Evolutionary conservation across 2,888 invertebrate species (phyloP), one percentile per base, ranked within the genome.

Genomic region (Synergus laeviventris): DNA sequence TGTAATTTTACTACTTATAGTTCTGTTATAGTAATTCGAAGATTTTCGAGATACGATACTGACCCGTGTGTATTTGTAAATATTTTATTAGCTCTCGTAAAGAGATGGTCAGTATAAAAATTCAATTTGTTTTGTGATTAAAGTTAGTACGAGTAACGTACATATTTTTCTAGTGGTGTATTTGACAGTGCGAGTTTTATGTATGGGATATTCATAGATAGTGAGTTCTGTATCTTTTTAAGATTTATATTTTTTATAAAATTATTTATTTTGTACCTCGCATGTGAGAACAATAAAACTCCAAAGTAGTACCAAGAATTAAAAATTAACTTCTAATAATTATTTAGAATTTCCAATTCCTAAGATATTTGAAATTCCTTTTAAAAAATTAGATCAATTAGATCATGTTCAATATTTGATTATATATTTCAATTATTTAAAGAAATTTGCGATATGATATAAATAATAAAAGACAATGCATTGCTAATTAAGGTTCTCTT

Each of bases 211-310:
- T 49, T 66, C 24, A 24, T 66, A 3, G 31, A 42, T 66, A 21
- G 64, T 70, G 70, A 45, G 31, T 70, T 70, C 49, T 70, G n/a
- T 70, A 70, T 24, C 42, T 70, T 70, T 70, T n/a, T 70, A 82
- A 82, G 81, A 85, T 87, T 87, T 87, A 86, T 89, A 89, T 89
- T 89, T 89, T 87, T 88, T 88, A 86, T 87, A 89, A 87, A 85
- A 85, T 75, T 87, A 87, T 88, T 87, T 87, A 88, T 85, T 87
- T 84, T 85, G 81, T 88, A 86, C 80, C 83, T 76, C 73, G 21
- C 70, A 45, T n/a, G n/a, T 36, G 24, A 70, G 49, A 70, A 66
- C 42, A 70, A 70, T 70, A 70, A 45, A 70, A 45, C n/a, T 70
- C n/a, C 45, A 42, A 45, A 45, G 45, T 70, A 78, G 76, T 77